phyloP scores from a whole-genome alignment of 1,140 invertebrate species.

The Papilio polytes region DNA sequence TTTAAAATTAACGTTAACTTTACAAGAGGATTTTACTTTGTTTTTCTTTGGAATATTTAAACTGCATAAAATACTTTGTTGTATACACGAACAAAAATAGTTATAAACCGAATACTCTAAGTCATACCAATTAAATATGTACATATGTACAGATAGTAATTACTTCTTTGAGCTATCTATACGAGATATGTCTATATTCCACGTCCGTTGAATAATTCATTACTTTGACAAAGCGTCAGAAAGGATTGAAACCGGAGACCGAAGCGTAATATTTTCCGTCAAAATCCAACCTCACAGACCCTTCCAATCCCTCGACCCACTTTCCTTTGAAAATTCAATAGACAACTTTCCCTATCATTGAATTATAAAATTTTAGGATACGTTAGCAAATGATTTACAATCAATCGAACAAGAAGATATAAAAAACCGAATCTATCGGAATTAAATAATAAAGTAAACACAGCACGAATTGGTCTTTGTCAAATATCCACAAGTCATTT shows the following conservation, averaged over 20 bases:
- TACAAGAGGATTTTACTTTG: background rate
- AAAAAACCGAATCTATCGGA: background rate
- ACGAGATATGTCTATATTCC: background rate
- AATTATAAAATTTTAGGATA: background rate
- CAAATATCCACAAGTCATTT: slow-evolving; percentile 1
- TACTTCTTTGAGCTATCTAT: background rate
- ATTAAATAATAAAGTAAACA: background rate
- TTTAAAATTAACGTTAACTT: background rate
- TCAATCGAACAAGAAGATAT: background rate
- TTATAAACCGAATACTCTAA: background rate
- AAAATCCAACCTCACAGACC: background rate
- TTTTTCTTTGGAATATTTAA: background rate
- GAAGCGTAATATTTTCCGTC: slow-evolving; percentile 5
- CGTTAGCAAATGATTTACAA: background rate
- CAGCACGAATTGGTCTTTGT: background rate
- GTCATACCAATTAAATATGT: background rate
- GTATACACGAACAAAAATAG: background rate
- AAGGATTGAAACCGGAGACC: slow-evolving; percentile 3
- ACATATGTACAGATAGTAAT: background rate
- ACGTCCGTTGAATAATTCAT: background rate
- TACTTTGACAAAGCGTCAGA: background rate
- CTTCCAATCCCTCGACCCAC: background rate
- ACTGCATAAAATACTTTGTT: background rate
- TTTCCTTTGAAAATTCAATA: slow-evolving; percentile 19
- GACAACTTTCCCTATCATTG: background rate